Evolutionary conservation across 2,797 vertebrate species (phyloP), one percentile per base, ranked within the genome.

Genomic region (Lutjanus campechanus): DNA sequence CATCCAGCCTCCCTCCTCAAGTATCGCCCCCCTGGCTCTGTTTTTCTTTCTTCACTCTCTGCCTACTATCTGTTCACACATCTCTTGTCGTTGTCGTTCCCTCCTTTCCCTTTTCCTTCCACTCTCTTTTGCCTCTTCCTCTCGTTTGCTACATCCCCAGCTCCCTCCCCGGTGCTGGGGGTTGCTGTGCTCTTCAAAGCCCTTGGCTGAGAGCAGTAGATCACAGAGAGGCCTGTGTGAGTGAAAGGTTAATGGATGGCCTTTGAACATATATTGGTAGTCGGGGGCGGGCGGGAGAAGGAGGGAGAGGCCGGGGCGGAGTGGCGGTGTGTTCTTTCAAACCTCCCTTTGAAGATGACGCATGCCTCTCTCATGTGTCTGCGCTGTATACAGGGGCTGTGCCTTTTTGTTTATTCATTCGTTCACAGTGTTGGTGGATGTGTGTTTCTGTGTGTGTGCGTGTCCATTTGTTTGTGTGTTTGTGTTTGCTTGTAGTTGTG

Each of bases 231-330:
- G 91, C 87, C 93, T 85, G 92, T 91, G 91, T 85, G 88, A 94
- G 94, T 91, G 91, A 95, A 96, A 96, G 95, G 95, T 96, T 96
- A 96, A 96, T 95, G 94, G 94, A 95, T 92, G 92, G 92, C 93
- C 94, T 96, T 95, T 95, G 93, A 96, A 95, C 95, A 94, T 94
- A 93, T 93, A 95, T 95, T 91, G 93, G 89, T 91, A 87, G 85
- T 89, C 76, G 83, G 88, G 89, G 91, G 81, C 41, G 78, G 90
- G 81, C 58, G n/a, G 70, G 63, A 70, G 79, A 80, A 60, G 82
- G 86, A 81, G 85, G 85, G 82, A 79, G 76, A 54, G 82, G 56
- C 67, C 8, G 19, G 70, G 83, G 69, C 56, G 59, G 82, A 76
- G 79, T 70, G 87, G 66, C 77, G 85, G 88, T 67, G 83, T 90